A percentile compares a stretch with the other conserved stretches of the same genome.
Evolutionary conservation across 2,797 vertebrate genomes (phyloP).

Genomic region (Numenius phaeopus): DNA sequence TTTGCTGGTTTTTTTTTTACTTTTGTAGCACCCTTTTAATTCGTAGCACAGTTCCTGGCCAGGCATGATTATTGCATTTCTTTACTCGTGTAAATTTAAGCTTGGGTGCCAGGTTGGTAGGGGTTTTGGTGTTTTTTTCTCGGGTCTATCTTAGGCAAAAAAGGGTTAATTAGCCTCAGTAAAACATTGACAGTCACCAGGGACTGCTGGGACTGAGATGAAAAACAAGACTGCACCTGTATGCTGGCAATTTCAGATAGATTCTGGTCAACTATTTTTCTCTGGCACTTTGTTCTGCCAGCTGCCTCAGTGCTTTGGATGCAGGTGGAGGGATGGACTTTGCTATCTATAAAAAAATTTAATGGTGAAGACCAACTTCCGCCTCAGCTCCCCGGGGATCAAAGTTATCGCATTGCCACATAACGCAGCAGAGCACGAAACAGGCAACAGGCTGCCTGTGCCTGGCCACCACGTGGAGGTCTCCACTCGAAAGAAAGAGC

Average conservation of each 20-base stretch:
- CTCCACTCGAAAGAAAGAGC: background rate
- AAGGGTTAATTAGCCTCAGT: conserved; percentile 79
- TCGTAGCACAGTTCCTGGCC: background rate
- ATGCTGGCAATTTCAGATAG: conserved; percentile 78
- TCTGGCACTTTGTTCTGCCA: conserved; percentile 84
- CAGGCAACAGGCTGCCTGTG: background rate
- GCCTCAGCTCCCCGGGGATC: conserved; percentile 82
- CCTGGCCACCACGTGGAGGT: background rate
- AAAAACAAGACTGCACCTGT: conserved; percentile 88
- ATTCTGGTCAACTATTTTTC: conserved; percentile 82
- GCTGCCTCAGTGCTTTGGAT: conserved; percentile 84
- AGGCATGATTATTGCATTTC: background rate
- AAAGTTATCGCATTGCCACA: conserved; percentile 76
- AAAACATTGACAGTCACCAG: conserved; percentile 81
- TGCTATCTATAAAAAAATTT: conserved; percentile 87
- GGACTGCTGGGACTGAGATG: conserved; percentile 73
- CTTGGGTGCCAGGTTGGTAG: background rate
- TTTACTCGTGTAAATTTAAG: background rate
- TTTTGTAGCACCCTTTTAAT: background rate
- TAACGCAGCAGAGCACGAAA: conserved; percentile 49
- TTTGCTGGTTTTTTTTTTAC: background rate
- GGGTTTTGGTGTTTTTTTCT: fast-evolving
- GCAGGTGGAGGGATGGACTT: conserved; percentile 87
- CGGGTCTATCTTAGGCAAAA: conserved; percentile 26
- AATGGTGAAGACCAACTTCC: conserved; percentile 84